Evolutionary conservation across 2,888 invertebrate genomes (phyloP).

Genomic region (Dicycla oo): DNA sequence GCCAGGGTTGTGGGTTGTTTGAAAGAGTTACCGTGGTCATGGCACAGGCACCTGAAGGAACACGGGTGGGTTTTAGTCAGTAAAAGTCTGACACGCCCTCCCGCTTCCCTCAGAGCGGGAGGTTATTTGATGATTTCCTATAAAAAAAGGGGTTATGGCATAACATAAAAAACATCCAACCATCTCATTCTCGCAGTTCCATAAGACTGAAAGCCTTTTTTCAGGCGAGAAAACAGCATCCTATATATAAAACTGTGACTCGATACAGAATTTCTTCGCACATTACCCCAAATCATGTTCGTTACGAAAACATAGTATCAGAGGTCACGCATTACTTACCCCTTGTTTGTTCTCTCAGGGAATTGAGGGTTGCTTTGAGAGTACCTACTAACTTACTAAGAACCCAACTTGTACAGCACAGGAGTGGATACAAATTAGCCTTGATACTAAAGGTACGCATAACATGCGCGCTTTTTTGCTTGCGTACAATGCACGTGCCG

Average conservation of each 20-base stretch:
- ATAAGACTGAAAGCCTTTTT: not conserved
- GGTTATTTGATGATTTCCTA: too few relatives aligned
- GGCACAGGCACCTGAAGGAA: too few relatives aligned
- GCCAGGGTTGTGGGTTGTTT: too few relatives aligned
- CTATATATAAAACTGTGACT: conserved; percentile 2
- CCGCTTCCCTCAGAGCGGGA: too few relatives aligned
- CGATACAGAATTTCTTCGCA: conserved; percentile 39
- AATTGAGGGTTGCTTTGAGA: conserved; percentile 23
- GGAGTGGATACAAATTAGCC: conserved; percentile 43
- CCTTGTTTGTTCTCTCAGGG: conserved; percentile 30
- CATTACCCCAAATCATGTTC: conserved; percentile 31
- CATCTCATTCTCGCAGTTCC: not conserved
- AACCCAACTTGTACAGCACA: conserved; percentile 37
- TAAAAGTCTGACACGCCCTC: too few relatives aligned
- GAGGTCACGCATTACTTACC: conserved; percentile 54
- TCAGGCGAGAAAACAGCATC: conserved; percentile 9
- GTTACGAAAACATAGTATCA: conserved; percentile 33
- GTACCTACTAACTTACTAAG: too few relatives aligned
- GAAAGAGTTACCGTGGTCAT: too few relatives aligned
- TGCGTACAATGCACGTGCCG: too few relatives aligned
- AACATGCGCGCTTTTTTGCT: too few relatives aligned
- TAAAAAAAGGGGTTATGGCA: too few relatives aligned
- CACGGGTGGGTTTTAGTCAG: too few relatives aligned
- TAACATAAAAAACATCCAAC: not conserved
- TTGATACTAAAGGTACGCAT: too few relatives aligned